Base-by-base conservation (phyloP, 1,140 invertebrate genomes). In the Telenomus remus region DNA sequence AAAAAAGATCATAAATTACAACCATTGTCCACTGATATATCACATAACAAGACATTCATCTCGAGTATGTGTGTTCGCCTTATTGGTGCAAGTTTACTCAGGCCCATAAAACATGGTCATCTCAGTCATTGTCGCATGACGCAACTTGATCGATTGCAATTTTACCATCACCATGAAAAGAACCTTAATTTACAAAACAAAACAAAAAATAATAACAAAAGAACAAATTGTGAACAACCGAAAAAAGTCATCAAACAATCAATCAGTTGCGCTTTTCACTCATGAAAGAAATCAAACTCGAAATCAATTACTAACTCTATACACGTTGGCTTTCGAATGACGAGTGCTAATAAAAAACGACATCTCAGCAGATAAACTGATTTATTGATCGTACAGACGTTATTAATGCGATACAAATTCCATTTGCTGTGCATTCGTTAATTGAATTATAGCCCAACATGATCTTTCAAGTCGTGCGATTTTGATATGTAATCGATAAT, bases 11-110 rank as follows among this genome's bases (percentile, higher is more conserved):
- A 27, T 27, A 6, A 27, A 27, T 27, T 39, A 39, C 37, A n/a
- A 39, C 37, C n/a, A 9, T 9, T 39, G 9, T 9, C 3, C 37
- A 39, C 37, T 11, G 37, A 39, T 39, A 39, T 39, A n/a, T 39
- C n/a, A 6, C 61, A 64, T 70, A 78, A 70, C 63, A 61, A 60
- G 37, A 51, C 42, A 44, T 43, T 63, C 66, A 81, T 82, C 69
- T 78, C 79, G 84, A 76, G 79, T 80, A 85, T 64, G 78, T 80
- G 80, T 84, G 78, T 82, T n/a, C 78, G 56, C 84, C 84, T 84
- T 86, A 84, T 85, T 82, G 79, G 82, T 76, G 64, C 68, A 77
- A 64, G 54, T 60, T 73, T 60, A 61, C 50, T 71, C 57, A 76
- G 66, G 68, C 42, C 76, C 64, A 65, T 76, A 69, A 76, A 79